phyloP scores from a whole-genome alignment of 1,140 invertebrate species.

The Cydia splendana region DNA sequence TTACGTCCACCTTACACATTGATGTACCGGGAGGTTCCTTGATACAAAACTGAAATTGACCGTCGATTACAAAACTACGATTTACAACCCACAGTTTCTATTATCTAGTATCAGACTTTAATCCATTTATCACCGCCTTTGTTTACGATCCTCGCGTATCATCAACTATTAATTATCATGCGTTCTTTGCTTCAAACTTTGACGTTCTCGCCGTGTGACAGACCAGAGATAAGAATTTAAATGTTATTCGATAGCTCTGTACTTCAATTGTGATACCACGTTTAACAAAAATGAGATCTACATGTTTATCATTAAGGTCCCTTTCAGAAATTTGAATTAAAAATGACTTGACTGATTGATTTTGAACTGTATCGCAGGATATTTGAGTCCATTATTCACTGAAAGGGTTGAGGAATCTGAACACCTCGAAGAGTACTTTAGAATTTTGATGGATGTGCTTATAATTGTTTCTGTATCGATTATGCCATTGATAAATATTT shows the following conservation, averaged over 20 bases:
- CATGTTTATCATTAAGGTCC: constrained; percentile 45
- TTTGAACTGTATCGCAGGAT: constrained; percentile 46
- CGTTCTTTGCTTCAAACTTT: constrained; percentile 78
- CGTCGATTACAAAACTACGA: constrained; percentile 68
- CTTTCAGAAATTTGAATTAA: constrained; percentile 39
- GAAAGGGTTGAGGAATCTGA: constrained; percentile 46
- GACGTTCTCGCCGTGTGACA: constrained; percentile 78
- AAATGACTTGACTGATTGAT: constrained; percentile 35
- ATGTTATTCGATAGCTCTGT: constrained; percentile 71
- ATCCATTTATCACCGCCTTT: constrained; percentile 79
- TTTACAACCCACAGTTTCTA: constrained; percentile 70
- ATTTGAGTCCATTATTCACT: constrained; percentile 47
- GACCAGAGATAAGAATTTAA: constrained; percentile 78
- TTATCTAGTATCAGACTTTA: constrained; percentile 75
- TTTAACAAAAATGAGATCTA: constrained; percentile 47
- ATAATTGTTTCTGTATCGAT: constrained; percentile 80
- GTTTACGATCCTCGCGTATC: constrained; percentile 78
- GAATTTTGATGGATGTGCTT: constrained; percentile 79
- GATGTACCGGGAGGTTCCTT: not conserved
- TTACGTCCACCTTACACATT: constrained; percentile 1
- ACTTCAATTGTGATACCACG: constrained; percentile 43
- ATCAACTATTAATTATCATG: constrained; percentile 79
- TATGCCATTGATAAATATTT: constrained; percentile 80
- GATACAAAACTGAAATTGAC: constrained; percentile 48
- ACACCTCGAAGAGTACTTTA: constrained; percentile 64